Base-by-base conservation (phyloP, 2,797 vertebrate species). In the Poliocrania exsul region DNA sequence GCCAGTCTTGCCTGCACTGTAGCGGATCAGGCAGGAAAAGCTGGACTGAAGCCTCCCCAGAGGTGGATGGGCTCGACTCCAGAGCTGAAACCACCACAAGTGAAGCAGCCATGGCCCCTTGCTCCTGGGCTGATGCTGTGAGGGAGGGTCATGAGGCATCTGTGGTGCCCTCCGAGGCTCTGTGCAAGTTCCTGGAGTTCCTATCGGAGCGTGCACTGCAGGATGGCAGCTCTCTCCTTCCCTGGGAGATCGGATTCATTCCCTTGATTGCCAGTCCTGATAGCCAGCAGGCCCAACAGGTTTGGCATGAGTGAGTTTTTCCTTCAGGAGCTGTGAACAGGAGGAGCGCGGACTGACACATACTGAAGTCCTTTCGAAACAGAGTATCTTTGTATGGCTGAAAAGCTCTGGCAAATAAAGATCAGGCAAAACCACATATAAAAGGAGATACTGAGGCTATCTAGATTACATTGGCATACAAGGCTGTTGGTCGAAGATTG, bases 121-220 rank as follows among this genome's bases (percentile, higher is more conserved):
- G 17, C 40, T 29, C 37, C 38, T 13, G 18, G 37, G 58, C n/a
- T 13, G 66, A 16, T 16, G 37, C 49, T 44, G 40, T 0, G 1
- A 16, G 40, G 33, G 1, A 18, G 44, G 37, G 33, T 33, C 0
- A 0, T 16, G 11, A 16, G 10, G 10, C 40, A 20, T 13, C 4
- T 14, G n/a, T 6, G 29, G 2, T 1, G 42, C 42, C 28, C 19
- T 24, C 38, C 35, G 3, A 40, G 13, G 72, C 24, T 72, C 13
- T 13, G 14, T 2, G 6, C 16, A 11, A 1, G 25, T 47, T 83
- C 60, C 10, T 14, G 56, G 29, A 35, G 51, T 11, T 71, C 25
- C 38, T 5, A 0, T 9, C 25, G 2, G 50, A 53, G 66, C 2
- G 12, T 1, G 38, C 6, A 1, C 17, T 5, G 16, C 46, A 17